These are phyloP conservation scores for Sebastolobus altivelis DNA, from an alignment of 2,797 vertebrate genomes.

Conservation along the genomic window DNA sequence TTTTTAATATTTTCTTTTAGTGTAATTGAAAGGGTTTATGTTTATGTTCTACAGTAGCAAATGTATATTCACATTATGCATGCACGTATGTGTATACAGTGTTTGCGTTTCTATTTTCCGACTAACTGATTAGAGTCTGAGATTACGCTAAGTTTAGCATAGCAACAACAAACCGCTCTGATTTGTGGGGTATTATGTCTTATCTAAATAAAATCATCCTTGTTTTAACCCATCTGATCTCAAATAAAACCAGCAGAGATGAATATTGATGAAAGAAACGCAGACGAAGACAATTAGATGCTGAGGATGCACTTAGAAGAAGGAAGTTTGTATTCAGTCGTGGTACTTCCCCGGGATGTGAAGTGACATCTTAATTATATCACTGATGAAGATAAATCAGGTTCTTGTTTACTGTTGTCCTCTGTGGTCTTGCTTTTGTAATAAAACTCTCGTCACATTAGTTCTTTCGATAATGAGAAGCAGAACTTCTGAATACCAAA, in stretches of 20 bases:
- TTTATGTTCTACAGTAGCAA: background rate
- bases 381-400: constrained; percentile 69
- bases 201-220: constrained; percentile 51
- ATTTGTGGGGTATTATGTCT: constrained; percentile 24
- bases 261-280: constrained; percentile 53
- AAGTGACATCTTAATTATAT: constrained; percentile 73
- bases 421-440: constrained; percentile 59
- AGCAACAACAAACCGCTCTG: constrained; percentile 27
- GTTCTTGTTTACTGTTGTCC: constrained; percentile 64
- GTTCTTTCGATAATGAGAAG: constrained; percentile 53
- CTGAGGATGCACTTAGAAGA: constrained; percentile 37
- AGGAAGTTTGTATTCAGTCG: constrained; percentile 57
- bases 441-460: constrained; percentile 54
- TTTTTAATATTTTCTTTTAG: background rate
- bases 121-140: constrained; percentile 8
- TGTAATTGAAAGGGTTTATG: background rate
- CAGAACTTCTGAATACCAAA: constrained; percentile 41
- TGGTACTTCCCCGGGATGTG: constrained; percentile 42
- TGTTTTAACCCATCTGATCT: constrained; percentile 62
- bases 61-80: background rate
- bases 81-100: background rate
- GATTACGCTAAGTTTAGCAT: constrained; percentile 3
- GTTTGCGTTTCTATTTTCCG: background rate
- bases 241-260: constrained; percentile 48
- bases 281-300: constrained; percentile 49